These are phyloP conservation scores for Istiophorus platypterus DNA, from an alignment of 2,113 vertebrate species.

Conservation along the genomic window DNA sequence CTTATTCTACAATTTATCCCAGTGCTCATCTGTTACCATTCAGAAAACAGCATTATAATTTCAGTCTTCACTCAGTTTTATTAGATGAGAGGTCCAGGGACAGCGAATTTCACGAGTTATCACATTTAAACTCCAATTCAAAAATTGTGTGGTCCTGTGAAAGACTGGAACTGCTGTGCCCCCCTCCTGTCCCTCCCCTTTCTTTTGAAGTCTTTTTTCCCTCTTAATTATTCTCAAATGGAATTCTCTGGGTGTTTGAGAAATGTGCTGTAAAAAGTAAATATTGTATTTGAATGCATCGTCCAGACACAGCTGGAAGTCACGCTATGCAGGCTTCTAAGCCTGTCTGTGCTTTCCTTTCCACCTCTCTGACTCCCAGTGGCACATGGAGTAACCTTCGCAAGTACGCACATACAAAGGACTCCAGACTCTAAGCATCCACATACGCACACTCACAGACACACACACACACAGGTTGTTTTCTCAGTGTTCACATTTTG, in stretches of 20 bases:
- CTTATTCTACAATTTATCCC: constrained; percentile 56
- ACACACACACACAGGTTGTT: constrained; percentile 19
- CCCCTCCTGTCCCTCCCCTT: background rate
- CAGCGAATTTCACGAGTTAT: constrained; percentile 40
- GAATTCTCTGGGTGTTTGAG: constrained; percentile 72
- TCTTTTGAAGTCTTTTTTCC: constrained; percentile 63
- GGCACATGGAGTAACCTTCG: constrained; percentile 66
- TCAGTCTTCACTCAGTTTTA: constrained; percentile 33
- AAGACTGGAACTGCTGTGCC: constrained; percentile 40
- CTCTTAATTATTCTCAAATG: constrained; percentile 78
- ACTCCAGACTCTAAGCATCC: constrained; percentile 48
- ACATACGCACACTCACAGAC: constrained; percentile 30
- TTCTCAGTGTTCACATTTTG: constrained; percentile 54
- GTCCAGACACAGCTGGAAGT: constrained; percentile 71
- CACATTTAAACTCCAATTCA: constrained; percentile 51
- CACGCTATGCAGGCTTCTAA: constrained; percentile 73
- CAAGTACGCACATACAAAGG: constrained; percentile 29
- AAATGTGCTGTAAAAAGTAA: constrained; percentile 80
- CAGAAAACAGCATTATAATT: constrained; percentile 42
- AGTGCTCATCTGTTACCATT: constrained; percentile 65
- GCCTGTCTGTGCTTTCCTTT: constrained; percentile 75
- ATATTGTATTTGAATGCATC: constrained; percentile 80
- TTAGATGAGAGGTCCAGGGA: constrained; percentile 31
- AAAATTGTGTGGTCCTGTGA: constrained; percentile 41
- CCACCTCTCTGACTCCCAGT: constrained; percentile 65